Conservation (phyloP, 2,888 invertebrate species). For the Amiota mariae region DNA sequence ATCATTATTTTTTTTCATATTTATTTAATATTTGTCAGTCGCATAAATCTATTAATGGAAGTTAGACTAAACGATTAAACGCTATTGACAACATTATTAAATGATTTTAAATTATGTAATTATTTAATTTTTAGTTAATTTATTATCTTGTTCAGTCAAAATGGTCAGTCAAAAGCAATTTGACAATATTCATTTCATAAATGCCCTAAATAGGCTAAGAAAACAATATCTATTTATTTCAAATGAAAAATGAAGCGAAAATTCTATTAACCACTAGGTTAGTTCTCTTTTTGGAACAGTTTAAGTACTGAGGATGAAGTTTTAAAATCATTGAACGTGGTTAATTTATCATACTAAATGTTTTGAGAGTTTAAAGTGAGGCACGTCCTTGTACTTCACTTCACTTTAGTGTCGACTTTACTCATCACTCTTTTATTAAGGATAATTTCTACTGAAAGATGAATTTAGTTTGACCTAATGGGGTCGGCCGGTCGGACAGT, state of each 20-base stretch:
- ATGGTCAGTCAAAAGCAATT: too few species aligned
- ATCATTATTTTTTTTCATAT: neutral
- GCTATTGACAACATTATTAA: constrained; percentile 12
- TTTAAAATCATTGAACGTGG: constrained; percentile 28
- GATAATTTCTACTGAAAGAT: constrained; percentile 55
- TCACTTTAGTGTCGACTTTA: too few species aligned
- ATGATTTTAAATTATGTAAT: neutral
- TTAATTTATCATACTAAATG: constrained; percentile 35
- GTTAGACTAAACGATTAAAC: neutral
- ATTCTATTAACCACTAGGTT: too few species aligned
- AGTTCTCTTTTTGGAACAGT: too few species aligned
- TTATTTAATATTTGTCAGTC: neutral
- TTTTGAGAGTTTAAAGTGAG: too few species aligned
- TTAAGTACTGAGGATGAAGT: too few species aligned
- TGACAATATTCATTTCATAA: neutral
- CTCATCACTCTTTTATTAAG: neutral
- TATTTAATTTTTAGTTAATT: neutral
- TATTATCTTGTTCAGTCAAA: too few species aligned
- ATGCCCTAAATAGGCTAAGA: constrained; percentile 9
- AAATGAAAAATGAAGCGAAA: neutral
- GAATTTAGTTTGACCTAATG: constrained; percentile 33
- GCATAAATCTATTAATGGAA: neutral
- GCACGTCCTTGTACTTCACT: too few species aligned
- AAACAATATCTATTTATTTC: neutral
- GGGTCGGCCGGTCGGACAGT: too few species aligned